Evolutionary conservation across 2,888 invertebrate species (phyloP).

Genomic region (Ditula angustiorana): DNA sequence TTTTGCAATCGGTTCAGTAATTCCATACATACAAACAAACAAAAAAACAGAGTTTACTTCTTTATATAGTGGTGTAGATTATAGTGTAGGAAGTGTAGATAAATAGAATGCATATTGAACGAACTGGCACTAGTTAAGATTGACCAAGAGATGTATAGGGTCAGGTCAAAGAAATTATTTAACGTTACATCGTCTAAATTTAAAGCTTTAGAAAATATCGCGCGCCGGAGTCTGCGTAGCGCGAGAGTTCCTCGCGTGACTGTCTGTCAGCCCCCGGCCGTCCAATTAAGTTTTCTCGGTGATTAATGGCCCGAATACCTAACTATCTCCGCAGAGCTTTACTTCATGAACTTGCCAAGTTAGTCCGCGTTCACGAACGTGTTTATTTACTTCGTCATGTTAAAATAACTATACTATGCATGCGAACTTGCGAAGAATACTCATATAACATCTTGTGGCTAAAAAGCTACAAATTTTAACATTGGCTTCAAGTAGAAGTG

Average conservation of each 20-base stretch:
- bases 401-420: not conserved
- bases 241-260: constrained; percentile 56
- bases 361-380: not conserved
- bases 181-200: not conserved
- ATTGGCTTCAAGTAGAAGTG: too few species aligned
- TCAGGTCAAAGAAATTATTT: too few species aligned
- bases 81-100: too few species aligned
- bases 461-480: too few species aligned
- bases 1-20: too few species aligned
- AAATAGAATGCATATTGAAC: too few species aligned
- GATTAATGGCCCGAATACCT: constrained; percentile 69
- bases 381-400: constrained; percentile 21
- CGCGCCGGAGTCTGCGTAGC: constrained; percentile 44
- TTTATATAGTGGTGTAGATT: too few species aligned
- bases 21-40: too few species aligned
- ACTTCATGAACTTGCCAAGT: constrained; percentile 30
- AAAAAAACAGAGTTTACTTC: too few species aligned
- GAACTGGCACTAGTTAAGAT: too few species aligned
- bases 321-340: constrained; percentile 46
- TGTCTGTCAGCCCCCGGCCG: constrained; percentile 59
- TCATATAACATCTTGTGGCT: too few species aligned
- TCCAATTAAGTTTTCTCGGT: constrained; percentile 77
- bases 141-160: too few species aligned
- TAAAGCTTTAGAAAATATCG: constrained; percentile 14
- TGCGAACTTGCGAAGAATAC: not conserved